Evolutionary conservation across 2,797 vertebrate species (phyloP), one percentile per base, ranked within the genome.

Genomic region (Myotis daubentonii): DNA sequence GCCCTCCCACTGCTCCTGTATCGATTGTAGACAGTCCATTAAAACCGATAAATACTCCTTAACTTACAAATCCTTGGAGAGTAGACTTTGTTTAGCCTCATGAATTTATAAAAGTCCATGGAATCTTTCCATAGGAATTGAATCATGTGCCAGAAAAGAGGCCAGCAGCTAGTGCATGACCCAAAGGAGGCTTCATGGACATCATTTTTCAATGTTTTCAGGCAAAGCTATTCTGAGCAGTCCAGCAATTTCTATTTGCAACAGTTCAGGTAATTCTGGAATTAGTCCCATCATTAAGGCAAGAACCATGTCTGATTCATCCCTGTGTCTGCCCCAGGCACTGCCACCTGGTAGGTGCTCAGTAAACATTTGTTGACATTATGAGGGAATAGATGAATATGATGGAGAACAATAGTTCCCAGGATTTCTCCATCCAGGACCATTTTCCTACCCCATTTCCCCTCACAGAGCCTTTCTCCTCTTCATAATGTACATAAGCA

Each of bases 41-140:
- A 88, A 91, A 93, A 91, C 65, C 2, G 0, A 76, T 23, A 87
- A 89, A 62, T 88, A 65, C 16, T 89, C 55, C 66, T 83, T 89
- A 72, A 86, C 15, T 78, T 71, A 71, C n/a, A 22, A 90, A 49
- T 68, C 60, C 79, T 87, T 62, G 23, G 49, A 81, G 20, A 53
- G 20, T 53, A 47, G 33, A 72, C 79, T 95, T 86, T 79, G 94
- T 90, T 93, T 90, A 62, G 72, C 44, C 49, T 85, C 36, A 76
- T 62, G 12, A 30, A 71, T 87, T 84, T 93, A 19, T 92, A 38
- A 65, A 41, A 83, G n/a, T 81, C 20, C 30, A 30, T 92, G 47
- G 22, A 68, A 49, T 60, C 87, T 71, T 72, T 76, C 30, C 66
- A 84, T 9, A 87, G 33, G 51, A 80, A 80, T 84, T 36, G 28